Percentiles rank a stretch among this genome's conserved stretches.
These are phyloP conservation scores for Cisticola juncidis DNA, from an alignment of 2,113 vertebrate genomes.

Conservation along the genomic window DNA sequence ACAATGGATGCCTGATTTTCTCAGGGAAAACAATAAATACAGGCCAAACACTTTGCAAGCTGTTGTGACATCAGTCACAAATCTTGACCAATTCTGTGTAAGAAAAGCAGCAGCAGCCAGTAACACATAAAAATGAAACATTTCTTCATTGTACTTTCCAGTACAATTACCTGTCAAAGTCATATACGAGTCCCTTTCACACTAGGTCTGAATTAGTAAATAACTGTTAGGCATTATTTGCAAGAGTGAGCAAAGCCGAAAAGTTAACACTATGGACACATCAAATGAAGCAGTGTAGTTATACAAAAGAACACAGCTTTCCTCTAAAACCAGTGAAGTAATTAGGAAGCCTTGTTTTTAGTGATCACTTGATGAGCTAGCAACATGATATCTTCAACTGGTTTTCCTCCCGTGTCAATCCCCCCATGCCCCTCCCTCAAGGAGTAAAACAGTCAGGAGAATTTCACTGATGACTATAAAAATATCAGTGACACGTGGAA, in stretches of 20 bases:
- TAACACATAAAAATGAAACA: not conserved
- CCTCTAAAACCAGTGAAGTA: not conserved
- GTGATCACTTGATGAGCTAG: not conserved
- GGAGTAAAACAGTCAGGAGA: not conserved
- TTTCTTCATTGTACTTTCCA: not conserved
- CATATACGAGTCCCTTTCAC: not conserved
- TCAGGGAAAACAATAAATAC: not conserved
- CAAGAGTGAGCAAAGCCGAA: not conserved
- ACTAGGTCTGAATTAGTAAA: not conserved
- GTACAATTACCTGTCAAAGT: not conserved
- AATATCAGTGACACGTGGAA: not conserved
- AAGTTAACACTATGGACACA: not conserved
- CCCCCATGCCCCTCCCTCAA: not conserved
- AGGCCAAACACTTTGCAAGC: not conserved
- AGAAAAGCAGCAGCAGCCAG: not conserved
- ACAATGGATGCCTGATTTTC: not conserved
- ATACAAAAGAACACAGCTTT: not conserved
- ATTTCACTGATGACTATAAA: not conserved
- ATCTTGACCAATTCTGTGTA: not conserved
- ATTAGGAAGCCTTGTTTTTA: not conserved
- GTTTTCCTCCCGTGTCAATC: not conserved
- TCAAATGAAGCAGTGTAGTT: rapidly evolving
- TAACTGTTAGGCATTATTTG: not conserved
- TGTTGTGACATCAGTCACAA: not conserved
- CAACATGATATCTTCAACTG: not conserved